Base-by-base conservation (phyloP, 1,140 invertebrate genomes). In the Drosophila sechellia region DNA sequence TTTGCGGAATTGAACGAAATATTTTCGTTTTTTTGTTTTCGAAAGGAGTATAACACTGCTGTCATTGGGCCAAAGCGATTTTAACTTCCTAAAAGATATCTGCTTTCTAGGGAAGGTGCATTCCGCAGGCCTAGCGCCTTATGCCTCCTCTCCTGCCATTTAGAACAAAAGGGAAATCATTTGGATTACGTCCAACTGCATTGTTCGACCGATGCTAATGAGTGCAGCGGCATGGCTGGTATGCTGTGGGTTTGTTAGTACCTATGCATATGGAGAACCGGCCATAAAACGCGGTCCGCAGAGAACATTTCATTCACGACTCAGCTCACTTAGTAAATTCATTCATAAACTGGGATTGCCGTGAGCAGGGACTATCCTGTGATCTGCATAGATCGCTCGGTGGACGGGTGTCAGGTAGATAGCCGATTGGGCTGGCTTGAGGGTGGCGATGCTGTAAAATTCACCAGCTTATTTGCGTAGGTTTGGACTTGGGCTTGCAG, bases 81-180 rank as follows among this genome's bases (percentile, higher is more conserved):
- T 27, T 3, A 4, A 48, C 45, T 48, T 46, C 4, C 49, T 22
- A 15, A 34, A 8, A 37, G 35, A 5, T 45, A 15, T 12, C 10
- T 17, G 8, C 20, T 20, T n/a, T 48, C 31, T 34, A 4, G 25
- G 13, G 45, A 42, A 53, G 59, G 25, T 25, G 27, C 40, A 17
- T 27, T 15, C 10, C 17, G 17, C 13, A 43, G 13, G 43, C 39
- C 27, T 11, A 42, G 39, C n/a, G 25, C 48, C 20, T 17, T 87
- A 76, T 79, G 83, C 83, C 83, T 83, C 65, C 79, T 64, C 70
- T 65, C 70, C 58, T 60, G 79, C 79, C 79, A 86, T 59, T 87
- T 79, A 49, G 73, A 87, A 86, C 83, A 86, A 86, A 85, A 79
- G 79, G 66, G 56, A 86, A 86, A 86, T 86, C 83, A 86, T 81